phyloP scores from a whole-genome alignment of 2,888 invertebrate species.

The Herminia tarsipennalis region DNA sequence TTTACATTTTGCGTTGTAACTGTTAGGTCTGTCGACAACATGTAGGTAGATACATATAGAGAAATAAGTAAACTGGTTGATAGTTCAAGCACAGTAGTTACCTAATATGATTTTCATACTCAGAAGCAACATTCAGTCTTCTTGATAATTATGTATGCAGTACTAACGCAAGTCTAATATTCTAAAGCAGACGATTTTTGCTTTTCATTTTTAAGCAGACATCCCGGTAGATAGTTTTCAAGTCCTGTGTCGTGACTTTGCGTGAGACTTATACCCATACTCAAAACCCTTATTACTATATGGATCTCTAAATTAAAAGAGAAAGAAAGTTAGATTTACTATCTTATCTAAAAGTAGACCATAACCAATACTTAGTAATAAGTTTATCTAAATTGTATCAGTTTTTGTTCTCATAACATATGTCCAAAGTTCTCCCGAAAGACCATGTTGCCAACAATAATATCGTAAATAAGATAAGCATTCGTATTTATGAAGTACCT shows the following conservation, averaged over 20 bases:
- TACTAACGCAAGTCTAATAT: too few relatives aligned
- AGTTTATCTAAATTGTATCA: slow-evolving; percentile 20
- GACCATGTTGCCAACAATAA: slow-evolving; percentile 61
- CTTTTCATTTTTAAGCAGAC: too few relatives aligned
- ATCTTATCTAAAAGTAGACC: not conserved
- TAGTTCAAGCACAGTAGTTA: not conserved
- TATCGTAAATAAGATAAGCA: slow-evolving; percentile 74
- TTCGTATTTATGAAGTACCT: slow-evolving; percentile 60
- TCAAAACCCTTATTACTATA: too few relatives aligned
- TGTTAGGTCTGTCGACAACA: slow-evolving; percentile 1
- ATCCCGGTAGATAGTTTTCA: too few relatives aligned
- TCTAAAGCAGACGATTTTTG: too few relatives aligned
- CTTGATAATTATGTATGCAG: too few relatives aligned
- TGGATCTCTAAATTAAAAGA: too few relatives aligned
- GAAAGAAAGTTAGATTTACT: too few relatives aligned
- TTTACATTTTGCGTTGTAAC: slow-evolving; percentile 44
- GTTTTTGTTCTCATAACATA: slow-evolving; percentile 39
- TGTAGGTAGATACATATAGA: not conserved
- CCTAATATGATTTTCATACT: not conserved
- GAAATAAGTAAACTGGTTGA: too few relatives aligned
- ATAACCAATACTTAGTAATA: not conserved
- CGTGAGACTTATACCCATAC: too few relatives aligned
- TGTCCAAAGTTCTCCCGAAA: slow-evolving; percentile 59
- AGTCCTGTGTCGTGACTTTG: too few relatives aligned
- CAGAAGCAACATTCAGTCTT: not conserved